phyloP scores from a whole-genome alignment of 1,140 invertebrate genomes.

The Papilio helenus region DNA sequence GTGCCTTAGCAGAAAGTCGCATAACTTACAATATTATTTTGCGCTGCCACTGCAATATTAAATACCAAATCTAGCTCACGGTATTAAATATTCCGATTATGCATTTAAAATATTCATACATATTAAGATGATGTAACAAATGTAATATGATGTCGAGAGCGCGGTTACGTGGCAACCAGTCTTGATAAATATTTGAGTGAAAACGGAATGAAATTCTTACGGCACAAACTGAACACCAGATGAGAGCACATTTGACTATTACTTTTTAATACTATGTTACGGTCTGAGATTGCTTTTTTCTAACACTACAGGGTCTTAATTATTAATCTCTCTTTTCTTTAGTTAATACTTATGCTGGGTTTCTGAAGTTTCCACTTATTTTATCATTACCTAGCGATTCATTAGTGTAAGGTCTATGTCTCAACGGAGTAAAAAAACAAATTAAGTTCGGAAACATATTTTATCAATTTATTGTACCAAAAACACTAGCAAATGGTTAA shows the following conservation, averaged over 20 bases:
- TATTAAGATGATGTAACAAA: constrained; percentile 6
- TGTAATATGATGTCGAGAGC: not conserved
- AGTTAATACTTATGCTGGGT: too few relatives aligned
- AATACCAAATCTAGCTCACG: not conserved
- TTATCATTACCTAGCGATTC: too few relatives aligned
- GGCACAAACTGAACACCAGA: constrained; percentile 16
- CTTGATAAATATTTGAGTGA: constrained; percentile 34
- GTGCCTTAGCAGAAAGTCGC: too few relatives aligned
- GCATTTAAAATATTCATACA: constrained; percentile 19
- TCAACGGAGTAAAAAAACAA: too few relatives aligned
- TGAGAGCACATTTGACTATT: constrained; percentile 2
- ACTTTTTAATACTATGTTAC: constrained; percentile 6
- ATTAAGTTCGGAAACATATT: not conserved
- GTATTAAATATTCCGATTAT: not conserved
- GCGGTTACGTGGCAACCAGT: constrained; percentile 24
- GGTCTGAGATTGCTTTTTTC: not conserved
- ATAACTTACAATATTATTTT: too few relatives aligned
- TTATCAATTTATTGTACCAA: too few relatives aligned
- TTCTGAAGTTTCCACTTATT: too few relatives aligned
- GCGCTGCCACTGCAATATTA: too few relatives aligned
- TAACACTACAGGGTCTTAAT: not conserved
- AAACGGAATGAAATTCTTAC: constrained; percentile 18
- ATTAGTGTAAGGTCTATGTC: too few relatives aligned
- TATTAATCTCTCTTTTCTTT: not conserved
- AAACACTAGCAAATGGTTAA: too few relatives aligned